Conservation (phyloP, 2,113 vertebrate genomes). For the Riparia riparia region DNA sequence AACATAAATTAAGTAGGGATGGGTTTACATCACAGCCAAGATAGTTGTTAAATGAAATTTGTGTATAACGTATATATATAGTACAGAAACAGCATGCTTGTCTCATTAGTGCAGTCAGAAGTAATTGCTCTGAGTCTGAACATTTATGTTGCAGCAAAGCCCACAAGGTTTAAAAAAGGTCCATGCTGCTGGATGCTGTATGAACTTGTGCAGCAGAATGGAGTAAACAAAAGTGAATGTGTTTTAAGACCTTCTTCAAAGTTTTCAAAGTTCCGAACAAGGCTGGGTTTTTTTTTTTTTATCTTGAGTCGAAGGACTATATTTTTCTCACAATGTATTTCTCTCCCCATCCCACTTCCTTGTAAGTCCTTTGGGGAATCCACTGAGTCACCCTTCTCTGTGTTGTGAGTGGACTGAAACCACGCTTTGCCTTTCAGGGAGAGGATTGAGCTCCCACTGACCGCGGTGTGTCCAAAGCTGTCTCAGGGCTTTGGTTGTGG, state of each 20-base stretch:
- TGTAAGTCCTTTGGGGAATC: background rate
- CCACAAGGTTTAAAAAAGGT: background rate
- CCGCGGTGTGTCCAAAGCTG: accelerated
- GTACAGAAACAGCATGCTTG: slow-evolving; percentile 5
- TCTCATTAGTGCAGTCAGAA: slow-evolving; percentile 43
- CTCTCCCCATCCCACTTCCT: background rate
- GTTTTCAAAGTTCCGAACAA: background rate
- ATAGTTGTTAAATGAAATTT: slow-evolving; percentile 39
- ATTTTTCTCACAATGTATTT: background rate
- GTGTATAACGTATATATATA: background rate
- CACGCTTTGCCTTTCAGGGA: background rate
- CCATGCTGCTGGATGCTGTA: background rate
- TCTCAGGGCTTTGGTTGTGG: accelerated
- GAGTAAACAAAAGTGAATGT: background rate
- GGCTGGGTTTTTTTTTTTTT: background rate
- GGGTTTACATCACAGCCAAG: slow-evolving; percentile 50
- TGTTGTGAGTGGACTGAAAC: background rate
- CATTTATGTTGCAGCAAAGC: background rate
- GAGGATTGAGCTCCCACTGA: accelerated
- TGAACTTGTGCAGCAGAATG: background rate
- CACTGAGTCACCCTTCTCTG: accelerated
- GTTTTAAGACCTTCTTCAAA: background rate
- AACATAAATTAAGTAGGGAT: slow-evolving; percentile 52
- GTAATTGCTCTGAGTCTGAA: slow-evolving; percentile 16
- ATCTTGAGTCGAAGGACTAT: background rate